Percentiles rank a stretch among this genome's conserved stretches.
Evolutionary conservation across 2,797 vertebrate species (phyloP).

Genomic region (Champsocephalus esox): DNA sequence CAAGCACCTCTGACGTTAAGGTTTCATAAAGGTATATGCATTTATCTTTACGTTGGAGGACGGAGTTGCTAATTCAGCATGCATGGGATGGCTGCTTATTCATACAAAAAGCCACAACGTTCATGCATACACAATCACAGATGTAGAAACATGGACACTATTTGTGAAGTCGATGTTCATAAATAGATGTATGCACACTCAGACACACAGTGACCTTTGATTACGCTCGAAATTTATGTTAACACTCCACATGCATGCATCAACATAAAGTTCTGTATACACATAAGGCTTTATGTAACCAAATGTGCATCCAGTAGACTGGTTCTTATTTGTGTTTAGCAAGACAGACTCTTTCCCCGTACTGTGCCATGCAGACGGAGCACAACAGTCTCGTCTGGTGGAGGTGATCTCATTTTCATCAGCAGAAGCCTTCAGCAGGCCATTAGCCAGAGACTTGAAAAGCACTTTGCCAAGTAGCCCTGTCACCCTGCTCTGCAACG

Average conservation of each 20-base stretch:
- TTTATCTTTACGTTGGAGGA: not conserved
- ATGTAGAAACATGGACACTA: not conserved
- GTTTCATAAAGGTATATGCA: not conserved
- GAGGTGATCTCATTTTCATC: slow-evolving; percentile 61
- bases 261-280: not conserved
- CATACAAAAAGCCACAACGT: not conserved
- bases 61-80: not conserved
- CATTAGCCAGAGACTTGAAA: slow-evolving; percentile 63
- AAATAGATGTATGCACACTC: slow-evolving; percentile 4
- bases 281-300: slow-evolving; percentile 7
- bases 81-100: not conserved
- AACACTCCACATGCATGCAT: not conserved
- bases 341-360: not conserved
- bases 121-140: not conserved
- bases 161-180: not conserved
- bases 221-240: not conserved
- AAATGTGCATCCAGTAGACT: slow-evolving; percentile 1
- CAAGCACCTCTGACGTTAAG: not conserved
- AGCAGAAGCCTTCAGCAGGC: slow-evolving; percentile 55
- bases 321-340: slow-evolving; percentile 5
- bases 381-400: slow-evolving; percentile 15
- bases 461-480: slow-evolving; percentile 59
- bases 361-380: slow-evolving; percentile 15
- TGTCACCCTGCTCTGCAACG: slow-evolving; percentile 36
- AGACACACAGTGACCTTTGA: slow-evolving; percentile 9